Evolutionary conservation across 2,113 vertebrate genomes (phyloP).

Genomic region (Neomonachus schauinslandi): DNA sequence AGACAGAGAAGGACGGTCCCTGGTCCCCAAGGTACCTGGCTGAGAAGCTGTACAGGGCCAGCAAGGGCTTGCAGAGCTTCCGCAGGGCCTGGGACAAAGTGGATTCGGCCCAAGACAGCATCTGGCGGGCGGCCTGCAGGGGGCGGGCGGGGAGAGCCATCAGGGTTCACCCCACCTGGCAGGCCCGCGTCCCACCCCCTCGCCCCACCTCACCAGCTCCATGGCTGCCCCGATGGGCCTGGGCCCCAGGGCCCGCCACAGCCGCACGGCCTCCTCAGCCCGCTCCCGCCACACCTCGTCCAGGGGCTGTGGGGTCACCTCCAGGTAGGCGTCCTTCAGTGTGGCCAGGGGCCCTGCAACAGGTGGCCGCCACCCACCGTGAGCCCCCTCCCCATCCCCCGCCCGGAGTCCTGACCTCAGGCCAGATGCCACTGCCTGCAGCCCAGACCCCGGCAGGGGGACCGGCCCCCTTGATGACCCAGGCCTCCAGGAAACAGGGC

Average conservation of each 20-base stretch:
- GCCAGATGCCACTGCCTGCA: fast-evolving
- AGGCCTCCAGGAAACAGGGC: fast-evolving
- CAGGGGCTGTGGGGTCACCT: constrained; percentile 87
- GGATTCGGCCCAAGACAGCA: constrained; percentile 79
- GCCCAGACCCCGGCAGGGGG: background rate
- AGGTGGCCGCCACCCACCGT: fast-evolving
- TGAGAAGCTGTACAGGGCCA: constrained; percentile 75
- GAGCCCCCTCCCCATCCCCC: background rate
- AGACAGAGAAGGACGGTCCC: fast-evolving
- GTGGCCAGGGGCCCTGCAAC: constrained; percentile 89
- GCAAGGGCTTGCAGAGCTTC: constrained; percentile 77
- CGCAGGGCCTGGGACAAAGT: constrained; percentile 68
- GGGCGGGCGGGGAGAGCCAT: fast-evolving
- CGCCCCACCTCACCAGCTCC: constrained; percentile 86
- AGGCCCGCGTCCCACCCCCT: fast-evolving
- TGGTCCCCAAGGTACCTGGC: constrained; percentile 62
- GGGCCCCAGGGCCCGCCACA: constrained; percentile 83
- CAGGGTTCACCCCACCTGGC: background rate
- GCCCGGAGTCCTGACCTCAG: background rate
- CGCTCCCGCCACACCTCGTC: constrained; percentile 87
- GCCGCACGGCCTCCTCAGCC: constrained; percentile 79
- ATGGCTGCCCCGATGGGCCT: constrained; percentile 82
- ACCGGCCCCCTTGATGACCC: background rate
- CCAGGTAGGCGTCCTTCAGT: constrained; percentile 90
- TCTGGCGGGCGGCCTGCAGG: constrained; percentile 84